Evolutionary conservation across 1,140 invertebrate genomes (phyloP).

Genomic region (Bombus confusus): DNA sequence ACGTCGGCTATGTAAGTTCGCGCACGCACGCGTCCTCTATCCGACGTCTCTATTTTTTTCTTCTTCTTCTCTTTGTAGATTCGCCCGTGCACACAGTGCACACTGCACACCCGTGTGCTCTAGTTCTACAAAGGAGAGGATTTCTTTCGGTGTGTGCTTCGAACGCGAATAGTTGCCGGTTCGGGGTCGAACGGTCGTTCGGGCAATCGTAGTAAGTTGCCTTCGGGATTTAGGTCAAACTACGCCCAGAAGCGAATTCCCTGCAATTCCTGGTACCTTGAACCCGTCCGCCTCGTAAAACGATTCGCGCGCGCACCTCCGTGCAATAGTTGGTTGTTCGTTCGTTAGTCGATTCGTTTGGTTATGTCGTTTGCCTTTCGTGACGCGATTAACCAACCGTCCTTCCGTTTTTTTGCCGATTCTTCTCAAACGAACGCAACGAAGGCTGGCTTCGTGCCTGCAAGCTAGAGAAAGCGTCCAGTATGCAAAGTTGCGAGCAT

Average conservation of each 20-base stretch:
- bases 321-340: too few relatives aligned
- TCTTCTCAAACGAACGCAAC: not conserved
- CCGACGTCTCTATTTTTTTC: not conserved
- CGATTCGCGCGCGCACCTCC: not conserved
- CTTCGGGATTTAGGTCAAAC: constrained; percentile 53
- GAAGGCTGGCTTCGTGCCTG: constrained; percentile 30
- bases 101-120: not conserved
- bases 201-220: constrained; percentile 36
- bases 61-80: not conserved
- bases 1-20: not conserved
- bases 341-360: not conserved
- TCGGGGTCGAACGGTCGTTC: constrained; percentile 59
- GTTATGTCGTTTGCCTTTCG: constrained; percentile 2
- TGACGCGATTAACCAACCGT: constrained; percentile 1
- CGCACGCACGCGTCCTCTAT: not conserved
- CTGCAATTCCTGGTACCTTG: constrained; percentile 40
- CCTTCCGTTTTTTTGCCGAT: not conserved
- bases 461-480: constrained; percentile 35
- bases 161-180: constrained; percentile 27
- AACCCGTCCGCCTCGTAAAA: constrained; percentile 9
- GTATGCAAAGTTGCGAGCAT: constrained; percentile 5
- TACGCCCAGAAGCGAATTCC: constrained; percentile 35
- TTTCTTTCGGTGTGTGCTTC: not conserved
- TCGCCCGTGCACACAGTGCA: not conserved
- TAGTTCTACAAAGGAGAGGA: constrained; percentile 27